Conservation (phyloP, 2,888 invertebrate species). For the Zelleria hepariella region DNA sequence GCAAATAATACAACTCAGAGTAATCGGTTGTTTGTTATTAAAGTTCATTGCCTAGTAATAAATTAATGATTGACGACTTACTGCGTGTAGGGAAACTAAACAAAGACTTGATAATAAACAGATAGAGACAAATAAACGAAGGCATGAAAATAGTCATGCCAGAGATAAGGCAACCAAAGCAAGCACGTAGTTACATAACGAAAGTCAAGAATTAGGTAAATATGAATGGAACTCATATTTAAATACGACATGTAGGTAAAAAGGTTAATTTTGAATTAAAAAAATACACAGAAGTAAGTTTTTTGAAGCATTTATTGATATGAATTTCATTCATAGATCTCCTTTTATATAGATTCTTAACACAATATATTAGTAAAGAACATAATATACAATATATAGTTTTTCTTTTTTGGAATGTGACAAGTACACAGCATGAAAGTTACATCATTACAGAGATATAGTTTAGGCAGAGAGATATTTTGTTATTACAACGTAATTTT, state of each 20-base stretch:
- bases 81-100: no score
- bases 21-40: no score
- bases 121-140: no score
- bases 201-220: constrained; percentile 17
- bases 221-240: constrained; percentile 70
- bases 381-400: background rate
- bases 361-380: background rate
- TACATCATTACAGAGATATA: background rate
- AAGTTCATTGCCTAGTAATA: no score
- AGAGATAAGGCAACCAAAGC: no score
- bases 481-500: constrained; percentile 7
- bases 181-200: constrained; percentile 3
- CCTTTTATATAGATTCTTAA: background rate
- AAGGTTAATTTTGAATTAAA: constrained; percentile 16
- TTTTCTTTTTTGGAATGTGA: constrained; percentile 2
- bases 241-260: constrained; percentile 17
- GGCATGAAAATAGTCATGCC: no score
- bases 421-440: background rate
- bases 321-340: constrained; percentile 68
- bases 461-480: background rate
- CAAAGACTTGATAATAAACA: no score
- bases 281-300: constrained; percentile 39
- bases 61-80: no score
- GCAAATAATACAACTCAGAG: no score
- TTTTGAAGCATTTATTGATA: constrained; percentile 60